Percentiles rank a stretch among this genome's conserved stretches.
phyloP scores from a whole-genome alignment of 1,140 invertebrate species.

The Eupeodes corollae region DNA sequence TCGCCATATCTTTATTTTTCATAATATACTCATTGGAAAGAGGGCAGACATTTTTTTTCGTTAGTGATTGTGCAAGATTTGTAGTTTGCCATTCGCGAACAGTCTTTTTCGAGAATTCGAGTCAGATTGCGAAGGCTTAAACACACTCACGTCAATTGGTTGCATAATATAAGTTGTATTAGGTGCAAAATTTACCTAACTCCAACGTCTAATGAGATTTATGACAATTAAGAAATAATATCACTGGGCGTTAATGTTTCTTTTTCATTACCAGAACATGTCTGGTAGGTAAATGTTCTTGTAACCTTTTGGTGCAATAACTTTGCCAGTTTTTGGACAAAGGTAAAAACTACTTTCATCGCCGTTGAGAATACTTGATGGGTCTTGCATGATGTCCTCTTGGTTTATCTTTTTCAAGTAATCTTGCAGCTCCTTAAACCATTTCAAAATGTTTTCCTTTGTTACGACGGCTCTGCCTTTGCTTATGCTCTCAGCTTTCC shows the following conservation, averaged over 20 bases:
- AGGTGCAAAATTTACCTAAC: neutral
- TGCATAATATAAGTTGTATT: no score
- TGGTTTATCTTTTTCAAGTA: conserved; percentile 6
- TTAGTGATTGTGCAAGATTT: neutral
- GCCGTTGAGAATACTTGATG: conserved; percentile 24
- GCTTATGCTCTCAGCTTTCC: conserved; percentile 17
- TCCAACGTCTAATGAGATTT: conserved; percentile 2
- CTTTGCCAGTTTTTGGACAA: no score
- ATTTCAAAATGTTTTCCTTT: conserved; percentile 1
- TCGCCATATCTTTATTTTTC: conserved; percentile 2
- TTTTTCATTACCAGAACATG: conserved; percentile 25
- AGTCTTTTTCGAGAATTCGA: conserved; percentile 1
- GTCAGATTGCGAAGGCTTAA: no score
- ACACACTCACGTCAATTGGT: no score
- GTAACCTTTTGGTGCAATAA: conserved; percentile 24
- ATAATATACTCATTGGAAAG: no score
- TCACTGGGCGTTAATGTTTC: conserved; percentile 14
- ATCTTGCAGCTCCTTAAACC: neutral
- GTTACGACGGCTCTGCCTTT: conserved; percentile 5
- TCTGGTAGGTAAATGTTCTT: conserved; percentile 30
- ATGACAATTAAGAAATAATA: no score
- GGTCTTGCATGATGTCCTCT: conserved; percentile 19
- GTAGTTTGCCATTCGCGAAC: neutral
- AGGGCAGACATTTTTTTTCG: no score
- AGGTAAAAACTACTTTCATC: no score